Base-by-base conservation (phyloP, 1,140 invertebrate genomes). In the Goniozus legneri region DNA sequence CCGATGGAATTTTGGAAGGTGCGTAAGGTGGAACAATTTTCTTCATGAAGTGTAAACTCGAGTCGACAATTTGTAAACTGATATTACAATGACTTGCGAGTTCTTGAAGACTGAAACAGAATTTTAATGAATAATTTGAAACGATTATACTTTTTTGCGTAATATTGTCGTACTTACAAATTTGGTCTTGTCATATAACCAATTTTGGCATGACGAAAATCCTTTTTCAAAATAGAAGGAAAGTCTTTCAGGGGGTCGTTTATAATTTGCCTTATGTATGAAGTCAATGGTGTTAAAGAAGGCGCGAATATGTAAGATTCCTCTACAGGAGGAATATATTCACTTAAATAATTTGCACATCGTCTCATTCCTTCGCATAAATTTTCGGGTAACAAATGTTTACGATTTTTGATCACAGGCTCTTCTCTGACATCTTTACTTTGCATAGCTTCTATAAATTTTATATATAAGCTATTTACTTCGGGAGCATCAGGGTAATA, bases 201-300 rank as follows among this genome's bases (percentile, higher is more conserved):
- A 42, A 74, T 37, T 68, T 70, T 72, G 0, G 62, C 56, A 2
- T 57, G 50, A 7, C 39, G 50, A 40, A 75, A 75, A 40, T 72
- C 62, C 0, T 40, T 53, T 50, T 20, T 57, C 1, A 69, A 37
- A 44, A 68, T 58, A 27, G 10, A 35, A 8, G 73, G 69, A 10
- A 74, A 24, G 35, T 67, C 52, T 10, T 62, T 53, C 0, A 48
- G 18, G 3, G 60, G 47, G 54, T 72, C 19, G 14, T 64, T 33
- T 8, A 68, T 21, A 3, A 75, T 31, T 41, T 67, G 52, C 45
- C 67, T 54, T 19, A 75, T 50, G 35, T 73, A 67, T 3, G 70
- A 67, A 37, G 62, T 32, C 38, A 65, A 54, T 8, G 73, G 69
- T n/a, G 67, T 75, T 6, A 69, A 36, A 3, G 73, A 73, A 3